Percentiles rank a stretch among this genome's conserved stretches.
Evolutionary conservation across 2,888 invertebrate species (phyloP).

Genomic region (Sminthurinus aureus): DNA sequence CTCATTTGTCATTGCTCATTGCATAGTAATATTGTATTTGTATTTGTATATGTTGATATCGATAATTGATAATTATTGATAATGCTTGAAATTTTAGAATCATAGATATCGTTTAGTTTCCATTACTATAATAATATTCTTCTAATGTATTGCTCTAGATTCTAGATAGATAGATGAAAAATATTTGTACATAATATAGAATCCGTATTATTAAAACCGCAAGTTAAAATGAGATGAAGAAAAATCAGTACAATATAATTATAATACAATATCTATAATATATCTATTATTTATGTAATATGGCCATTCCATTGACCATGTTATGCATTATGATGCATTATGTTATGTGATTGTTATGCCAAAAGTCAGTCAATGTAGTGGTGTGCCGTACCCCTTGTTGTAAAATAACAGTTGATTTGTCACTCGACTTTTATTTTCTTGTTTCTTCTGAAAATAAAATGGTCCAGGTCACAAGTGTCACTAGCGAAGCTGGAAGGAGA

Average conservation of each 20-base stretch:
- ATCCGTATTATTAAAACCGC: too few relatives aligned
- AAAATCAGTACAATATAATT: background rate
- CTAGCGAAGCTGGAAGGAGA: conserved; percentile 93
- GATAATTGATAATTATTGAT: too few relatives aligned
- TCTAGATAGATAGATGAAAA: too few relatives aligned
- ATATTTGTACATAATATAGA: too few relatives aligned
- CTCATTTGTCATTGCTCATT: too few relatives aligned
- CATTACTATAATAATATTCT: too few relatives aligned
- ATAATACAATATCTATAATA: background rate
- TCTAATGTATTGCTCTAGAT: too few relatives aligned
- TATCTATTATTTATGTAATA: background rate
- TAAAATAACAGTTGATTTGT: conserved; percentile 34
- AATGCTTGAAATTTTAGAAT: too few relatives aligned
- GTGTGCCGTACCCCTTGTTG: background rate
- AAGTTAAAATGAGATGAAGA: too few relatives aligned
- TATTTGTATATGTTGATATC: too few relatives aligned
- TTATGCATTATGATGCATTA: background rate
- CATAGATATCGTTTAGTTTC: too few relatives aligned
- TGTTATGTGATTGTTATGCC: background rate
- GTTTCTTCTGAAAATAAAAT: conserved; percentile 49
- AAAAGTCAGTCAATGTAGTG: background rate
- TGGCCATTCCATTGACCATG: background rate
- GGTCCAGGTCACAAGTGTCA: conserved; percentile 83
- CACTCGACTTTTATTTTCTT: conserved; percentile 49
- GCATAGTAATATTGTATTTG: too few relatives aligned